Evolutionary conservation across 2,888 invertebrate genomes (phyloP), one percentile per base, ranked within the genome.

Genomic region (Eudiplozoon nipponicum): DNA sequence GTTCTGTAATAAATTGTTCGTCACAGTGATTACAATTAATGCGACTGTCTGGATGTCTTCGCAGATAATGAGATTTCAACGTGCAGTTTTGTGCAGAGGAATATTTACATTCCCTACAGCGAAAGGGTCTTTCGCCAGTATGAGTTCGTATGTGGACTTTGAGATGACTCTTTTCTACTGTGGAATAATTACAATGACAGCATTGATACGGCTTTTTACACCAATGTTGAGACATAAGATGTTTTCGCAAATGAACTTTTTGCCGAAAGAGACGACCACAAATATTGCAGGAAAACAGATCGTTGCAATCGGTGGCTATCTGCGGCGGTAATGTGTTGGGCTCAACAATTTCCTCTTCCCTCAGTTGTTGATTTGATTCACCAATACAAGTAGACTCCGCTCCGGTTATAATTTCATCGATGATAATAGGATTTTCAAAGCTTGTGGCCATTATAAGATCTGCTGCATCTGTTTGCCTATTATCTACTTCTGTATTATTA

Each of bases 1-100:
- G 42, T 22, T 42, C 42, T 15, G 42, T 42, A 15, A 42, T 42
- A 26, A 45, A 43, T 18, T 34, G 18, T 7, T 22, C 13, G 11
- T 36, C 43, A 35, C 43, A 43, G 9, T 28, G 22, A 17, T 26
- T 23, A 28, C 43, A 43, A 9, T 38, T 17, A 19, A 44, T 28
- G 19, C 22, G 34, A n/a, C 42, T 22, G n/a, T 49, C 49, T 41
- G 56, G 56, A 44, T 56, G 56, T 13, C 56, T 49, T 41, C 54
- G 54, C 34, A 55, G 46, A 28, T 44, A 44, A 41, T 57, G 57
- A 18, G 56, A 55, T 44, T 54, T 57, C 19, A 57, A 48, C 0
- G 57, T 57, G 42, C 54, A 52, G 48, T 56, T 57, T 47, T 57
- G 57, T 5, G 57, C 56, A 3, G 57, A 56, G 19, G 56, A 55